Evolutionary conservation across 2,797 vertebrate species (phyloP).

Genomic region (Phoeniculus purpureus): DNA sequence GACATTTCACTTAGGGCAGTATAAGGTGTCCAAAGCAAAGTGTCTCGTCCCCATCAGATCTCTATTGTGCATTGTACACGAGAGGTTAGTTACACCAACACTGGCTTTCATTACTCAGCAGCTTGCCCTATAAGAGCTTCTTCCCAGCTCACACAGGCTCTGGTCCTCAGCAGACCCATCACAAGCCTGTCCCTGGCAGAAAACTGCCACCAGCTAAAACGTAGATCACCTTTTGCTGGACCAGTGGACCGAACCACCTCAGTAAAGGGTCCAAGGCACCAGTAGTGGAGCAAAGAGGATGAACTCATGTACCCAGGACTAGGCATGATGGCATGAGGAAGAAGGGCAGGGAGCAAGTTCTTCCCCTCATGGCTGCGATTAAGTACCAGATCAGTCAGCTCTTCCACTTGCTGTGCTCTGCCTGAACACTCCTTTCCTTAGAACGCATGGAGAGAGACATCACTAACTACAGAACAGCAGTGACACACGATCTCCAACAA

Average conservation of each 20-base stretch:
- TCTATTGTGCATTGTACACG: rapidly evolving
- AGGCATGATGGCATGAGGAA: background rate
- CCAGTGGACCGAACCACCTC: background rate
- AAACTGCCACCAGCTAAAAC: background rate
- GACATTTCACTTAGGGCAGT: background rate
- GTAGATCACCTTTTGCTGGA: background rate
- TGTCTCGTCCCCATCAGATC: rapidly evolving
- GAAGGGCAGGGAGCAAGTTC: background rate
- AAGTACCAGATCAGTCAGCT: background rate
- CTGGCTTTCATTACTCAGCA: background rate
- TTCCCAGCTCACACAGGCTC: rapidly evolving
- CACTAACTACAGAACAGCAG: background rate
- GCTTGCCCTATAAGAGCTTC: background rate
- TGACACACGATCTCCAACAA: rapidly evolving
- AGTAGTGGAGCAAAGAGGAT: background rate
- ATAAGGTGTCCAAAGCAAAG: background rate
- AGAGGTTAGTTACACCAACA: background rate
- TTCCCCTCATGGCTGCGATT: background rate
- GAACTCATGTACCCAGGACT: background rate
- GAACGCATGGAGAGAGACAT: rapidly evolving
- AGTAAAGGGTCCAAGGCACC: background rate
- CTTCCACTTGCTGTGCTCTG: background rate
- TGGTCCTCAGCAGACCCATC: background rate
- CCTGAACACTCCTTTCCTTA: background rate
- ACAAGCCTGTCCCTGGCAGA: too few relatives aligned